Evolutionary conservation across 1,140 invertebrate species (phyloP), one percentile per base, ranked within the genome.

Genomic region (Marisa cornuarietis): DNA sequence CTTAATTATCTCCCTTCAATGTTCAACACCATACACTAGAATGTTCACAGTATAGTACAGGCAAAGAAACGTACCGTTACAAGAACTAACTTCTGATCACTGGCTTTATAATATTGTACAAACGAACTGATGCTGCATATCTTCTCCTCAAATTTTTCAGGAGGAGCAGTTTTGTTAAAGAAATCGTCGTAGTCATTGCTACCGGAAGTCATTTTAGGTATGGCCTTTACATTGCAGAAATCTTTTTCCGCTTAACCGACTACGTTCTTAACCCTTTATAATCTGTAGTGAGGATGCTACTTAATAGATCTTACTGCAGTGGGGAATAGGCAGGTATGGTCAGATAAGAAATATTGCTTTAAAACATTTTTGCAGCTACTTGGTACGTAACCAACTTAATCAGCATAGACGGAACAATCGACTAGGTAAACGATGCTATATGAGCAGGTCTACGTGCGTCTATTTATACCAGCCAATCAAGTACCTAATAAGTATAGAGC

Each of bases 141-240:
- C 87, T 93, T 95, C 85, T 94, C 93, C 86, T 94, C 93, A 83
- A 95, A 94, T 91, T 95, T 94, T 22, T 92, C 91, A 31, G 95
- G 95, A 58, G 82, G 74, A 8, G 81, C 69, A 11, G 81, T 83
- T 69, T 84, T 65, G 24, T 80, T 51, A 62, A 86, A 85, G 71
- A 86, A 83, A 26, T 81, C 79, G 74, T 75, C 61, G 24, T 66
- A 63, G 24, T 65, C 24, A 13, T 2, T 26, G 63, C 16, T 11
- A 13, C 26, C 76, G 18, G 58, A 54, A 62, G 61, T 31, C 75
- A 76, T 76, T 49, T 22, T 66, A n/a, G 8, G 22, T 6, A 20
- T 73, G 51, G 16, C 42, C 71, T 73, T 54, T 51, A 54, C 42
- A 31, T 52, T 52, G 18, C 42, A 52, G 24, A n/a, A 52, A 52